phyloP scores from a whole-genome alignment of 1,140 invertebrate species.

The Hypsibius dujardini region DNA sequence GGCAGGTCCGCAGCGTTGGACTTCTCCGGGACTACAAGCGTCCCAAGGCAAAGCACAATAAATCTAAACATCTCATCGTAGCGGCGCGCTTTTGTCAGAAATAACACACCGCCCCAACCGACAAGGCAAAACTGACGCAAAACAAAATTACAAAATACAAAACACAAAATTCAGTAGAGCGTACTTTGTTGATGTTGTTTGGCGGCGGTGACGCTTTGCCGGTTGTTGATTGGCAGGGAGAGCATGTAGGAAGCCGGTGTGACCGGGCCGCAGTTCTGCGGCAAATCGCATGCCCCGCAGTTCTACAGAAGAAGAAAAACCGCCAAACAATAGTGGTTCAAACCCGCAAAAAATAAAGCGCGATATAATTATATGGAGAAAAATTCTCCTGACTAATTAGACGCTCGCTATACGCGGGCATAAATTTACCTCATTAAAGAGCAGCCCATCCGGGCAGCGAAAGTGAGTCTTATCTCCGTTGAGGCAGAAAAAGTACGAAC shows the following conservation, averaged over 20 bases:
- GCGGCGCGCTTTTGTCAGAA: not conserved
- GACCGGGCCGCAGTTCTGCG: constrained; percentile 13
- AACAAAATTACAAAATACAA: not conserved
- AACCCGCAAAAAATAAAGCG: no score
- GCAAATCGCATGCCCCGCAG: constrained; percentile 17
- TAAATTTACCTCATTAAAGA: constrained; percentile 5
- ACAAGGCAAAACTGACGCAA: not conserved
- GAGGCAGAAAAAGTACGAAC: constrained; percentile 11
- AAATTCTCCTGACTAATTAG: not conserved
- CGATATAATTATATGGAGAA: not conserved
- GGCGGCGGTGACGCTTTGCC: no score
- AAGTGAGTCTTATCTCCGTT: constrained; percentile 3
- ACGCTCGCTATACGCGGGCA: not conserved
- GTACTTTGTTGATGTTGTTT: not conserved
- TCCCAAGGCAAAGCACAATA: no score
- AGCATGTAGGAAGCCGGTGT: constrained; percentile 16
- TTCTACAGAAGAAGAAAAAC: constrained; percentile 6
- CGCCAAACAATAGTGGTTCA: no score
- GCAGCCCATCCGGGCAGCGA: not conserved
- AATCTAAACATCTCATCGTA: no score
- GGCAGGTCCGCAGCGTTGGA: not conserved
- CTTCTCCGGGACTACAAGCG: no score
- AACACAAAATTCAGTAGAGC: not conserved
- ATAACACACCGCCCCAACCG: not conserved
- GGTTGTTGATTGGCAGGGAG: not conserved